phyloP scores from a whole-genome alignment of 2,113 vertebrate genomes.

The Octodon degus region DNA sequence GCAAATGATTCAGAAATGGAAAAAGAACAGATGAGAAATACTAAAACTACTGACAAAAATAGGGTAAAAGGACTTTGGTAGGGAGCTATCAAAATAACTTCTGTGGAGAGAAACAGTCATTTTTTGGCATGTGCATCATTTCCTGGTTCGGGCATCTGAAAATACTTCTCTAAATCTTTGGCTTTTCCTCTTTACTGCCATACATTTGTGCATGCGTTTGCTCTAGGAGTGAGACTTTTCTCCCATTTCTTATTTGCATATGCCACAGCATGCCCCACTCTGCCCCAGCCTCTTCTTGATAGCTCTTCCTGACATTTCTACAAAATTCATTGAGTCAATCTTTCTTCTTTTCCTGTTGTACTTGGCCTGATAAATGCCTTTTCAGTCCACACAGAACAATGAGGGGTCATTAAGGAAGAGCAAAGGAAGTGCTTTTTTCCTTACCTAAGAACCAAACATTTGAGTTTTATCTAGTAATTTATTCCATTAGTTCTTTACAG shows the following conservation, averaged over 20 bases:
- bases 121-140: not conserved
- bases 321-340: not conserved
- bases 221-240: not conserved
- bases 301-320: not conserved
- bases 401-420: not conserved
- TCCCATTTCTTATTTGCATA: not conserved
- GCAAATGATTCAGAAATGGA: conserved; percentile 78
- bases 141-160: not conserved
- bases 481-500: not conserved
- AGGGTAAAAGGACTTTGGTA: not conserved
- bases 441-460: not conserved
- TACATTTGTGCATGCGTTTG: not conserved
- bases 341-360: not conserved
- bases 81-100: conserved; percentile 6
- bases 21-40: conserved; percentile 67
- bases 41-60: conserved; percentile 57
- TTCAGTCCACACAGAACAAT: not conserved
- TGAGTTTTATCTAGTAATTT: not conserved
- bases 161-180: conserved; percentile 35
- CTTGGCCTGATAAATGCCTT: not conserved
- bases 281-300: not conserved
- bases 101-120: not conserved
- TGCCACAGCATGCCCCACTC: not conserved
- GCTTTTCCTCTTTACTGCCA: not conserved
- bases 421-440: not conserved